Evolutionary conservation across 2,888 invertebrate species (phyloP), one percentile per base, ranked within the genome.

Genomic region (Hydrotaea diabolus): DNA sequence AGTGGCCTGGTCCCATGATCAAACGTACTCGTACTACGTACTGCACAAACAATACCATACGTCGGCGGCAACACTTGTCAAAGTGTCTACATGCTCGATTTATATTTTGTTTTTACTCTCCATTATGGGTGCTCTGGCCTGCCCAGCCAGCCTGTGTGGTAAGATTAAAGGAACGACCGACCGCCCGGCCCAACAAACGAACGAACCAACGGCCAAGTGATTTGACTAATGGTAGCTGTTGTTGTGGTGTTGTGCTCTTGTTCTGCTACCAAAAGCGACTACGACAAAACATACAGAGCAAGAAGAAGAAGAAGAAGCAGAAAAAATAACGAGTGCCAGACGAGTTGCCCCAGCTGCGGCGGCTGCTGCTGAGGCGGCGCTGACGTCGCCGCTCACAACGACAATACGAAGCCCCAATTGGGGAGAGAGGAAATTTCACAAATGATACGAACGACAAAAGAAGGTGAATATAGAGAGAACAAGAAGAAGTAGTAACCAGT

Each of bases 311-410:
- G n/a, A n/a, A n/a, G n/a, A n/a, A n/a, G n/a, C 31, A 31, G 3
- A 31, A 57, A 57, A 64, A 73, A 75, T 53, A 53, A 66, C 78
- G 85, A 85, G 23, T 81, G 75, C 66, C 76, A 79, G 69, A 77
- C 82, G 76, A 82, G 46, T 82, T 82, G 66, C 66, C 71, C 72
- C 82, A 85, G 79, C 31, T 31, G 79, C 80, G 76, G 53, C 43
- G 39, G 57, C 26, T 76, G 53, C 31, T 26, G 46, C 19, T 55
- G 39, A 43, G 74, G 19, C 53, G 64, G 59, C 26, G 49, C 19
- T 26, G 74, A 43, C 59, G 49, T 11, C 57, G 7, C 71, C 59
- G 36, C 26, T 53, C 23, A 39, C 64, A 15, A 64, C 43, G n/a
- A 75, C 64, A 31, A 53, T 17, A 21, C 72, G 73, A 72, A 71